Evolutionary conservation across 2,113 vertebrate genomes (phyloP).

Genomic region (Sminthopsis crassicaudata): DNA sequence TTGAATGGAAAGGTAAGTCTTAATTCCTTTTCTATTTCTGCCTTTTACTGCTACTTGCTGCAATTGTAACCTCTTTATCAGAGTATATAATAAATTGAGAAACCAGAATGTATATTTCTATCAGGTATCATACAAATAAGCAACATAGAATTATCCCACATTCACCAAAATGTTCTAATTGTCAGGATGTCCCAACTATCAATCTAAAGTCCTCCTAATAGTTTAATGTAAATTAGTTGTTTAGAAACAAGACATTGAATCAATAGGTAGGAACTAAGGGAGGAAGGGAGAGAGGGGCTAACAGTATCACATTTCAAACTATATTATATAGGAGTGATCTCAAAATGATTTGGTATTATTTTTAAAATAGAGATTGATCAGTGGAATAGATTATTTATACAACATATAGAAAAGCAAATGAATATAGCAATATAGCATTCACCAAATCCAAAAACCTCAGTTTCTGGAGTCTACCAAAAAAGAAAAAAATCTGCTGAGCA

Average conservation of each 20-base stretch:
- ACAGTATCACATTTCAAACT: neutral
- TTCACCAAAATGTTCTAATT: neutral
- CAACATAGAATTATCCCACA: neutral
- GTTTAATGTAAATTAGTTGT: neutral
- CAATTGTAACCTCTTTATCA: neutral
- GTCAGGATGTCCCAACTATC: neutral
- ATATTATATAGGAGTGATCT: neutral
- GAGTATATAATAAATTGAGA: neutral
- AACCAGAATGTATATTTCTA: neutral
- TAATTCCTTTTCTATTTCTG: neutral
- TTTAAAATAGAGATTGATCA: neutral
- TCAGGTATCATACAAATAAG: neutral
- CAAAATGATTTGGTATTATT: neutral
- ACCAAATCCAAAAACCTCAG: neutral
- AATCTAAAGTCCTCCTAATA: neutral
- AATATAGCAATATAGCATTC: neutral
- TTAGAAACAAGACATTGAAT: neutral
- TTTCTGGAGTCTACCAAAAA: neutral
- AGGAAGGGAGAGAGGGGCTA: neutral
- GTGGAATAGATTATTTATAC: neutral
- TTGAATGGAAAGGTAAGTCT: neutral
- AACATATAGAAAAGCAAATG: neutral
- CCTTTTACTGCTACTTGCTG: neutral
- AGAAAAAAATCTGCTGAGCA: neutral
- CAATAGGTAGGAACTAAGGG: neutral